These are phyloP conservation scores for Sinocyclocheilus maitianheensis DNA, from an alignment of 2,113 vertebrate genomes.

Conservation along the genomic window DNA sequence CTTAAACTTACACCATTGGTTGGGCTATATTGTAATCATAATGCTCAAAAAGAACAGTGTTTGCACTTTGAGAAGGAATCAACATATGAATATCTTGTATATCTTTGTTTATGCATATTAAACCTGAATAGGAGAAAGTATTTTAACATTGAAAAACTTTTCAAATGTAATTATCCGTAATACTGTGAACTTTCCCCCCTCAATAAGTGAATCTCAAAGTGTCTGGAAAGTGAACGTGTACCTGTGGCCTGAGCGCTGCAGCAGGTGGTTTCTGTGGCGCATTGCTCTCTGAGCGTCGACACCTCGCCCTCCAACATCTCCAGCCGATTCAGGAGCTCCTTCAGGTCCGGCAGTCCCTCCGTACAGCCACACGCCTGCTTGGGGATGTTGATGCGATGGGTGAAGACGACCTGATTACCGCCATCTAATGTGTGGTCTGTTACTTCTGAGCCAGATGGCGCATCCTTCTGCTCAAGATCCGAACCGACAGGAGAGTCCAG, in stretches of 20 bases:
- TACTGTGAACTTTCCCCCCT: background rate
- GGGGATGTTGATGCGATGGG: conserved; percentile 93
- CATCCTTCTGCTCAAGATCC: conserved; percentile 65
- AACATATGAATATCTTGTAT: too few species aligned
- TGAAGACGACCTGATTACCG: conserved; percentile 94
- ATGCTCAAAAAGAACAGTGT: too few species aligned
- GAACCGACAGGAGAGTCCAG: conserved; percentile 76
- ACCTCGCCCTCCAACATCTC: conserved; percentile 91
- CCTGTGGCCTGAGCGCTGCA: conserved; percentile 79
- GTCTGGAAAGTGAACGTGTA: conserved; percentile 39
- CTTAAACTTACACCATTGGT: too few species aligned
- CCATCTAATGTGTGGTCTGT: conserved; percentile 80
- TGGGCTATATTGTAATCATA: too few species aligned
- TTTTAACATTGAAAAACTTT: background rate
- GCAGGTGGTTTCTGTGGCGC: conserved; percentile 74
- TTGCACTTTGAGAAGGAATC: too few species aligned
- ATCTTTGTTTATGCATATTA: too few species aligned
- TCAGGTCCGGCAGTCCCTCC: conserved; percentile 78
- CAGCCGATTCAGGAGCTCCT: conserved; percentile 87
- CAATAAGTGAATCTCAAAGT: background rate
- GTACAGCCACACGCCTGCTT: conserved; percentile 87
- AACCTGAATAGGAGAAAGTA: too few species aligned
- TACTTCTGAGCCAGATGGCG: conserved; percentile 63
- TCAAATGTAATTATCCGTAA: background rate
- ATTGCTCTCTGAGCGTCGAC: conserved; percentile 86